Base-by-base conservation (phyloP, 2,797 vertebrate species). In the Linurgus olivaceus region DNA sequence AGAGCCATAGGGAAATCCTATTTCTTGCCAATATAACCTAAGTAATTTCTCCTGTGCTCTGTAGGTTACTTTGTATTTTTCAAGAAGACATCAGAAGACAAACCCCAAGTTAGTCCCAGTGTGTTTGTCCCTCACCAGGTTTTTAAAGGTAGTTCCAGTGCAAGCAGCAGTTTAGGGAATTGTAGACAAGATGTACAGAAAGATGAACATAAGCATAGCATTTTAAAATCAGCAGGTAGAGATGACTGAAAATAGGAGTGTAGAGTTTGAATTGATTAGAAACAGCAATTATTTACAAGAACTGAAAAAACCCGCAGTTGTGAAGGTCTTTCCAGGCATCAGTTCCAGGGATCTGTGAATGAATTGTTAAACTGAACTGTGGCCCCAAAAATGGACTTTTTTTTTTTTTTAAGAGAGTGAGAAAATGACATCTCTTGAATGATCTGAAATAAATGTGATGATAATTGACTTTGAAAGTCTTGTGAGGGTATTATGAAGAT, bases 361-460 rank as follows among this genome's bases (percentile, higher is more conserved):
- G 94, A 96, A 96, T 97, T 97, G 96, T 96, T 97, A 97, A 97
- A 97, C 57, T 86, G 48, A 94, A 92, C 84, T 33, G 7, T 96
- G 79, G 59, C 52, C 74, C 63, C 76, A 35, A 85, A 95, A 96
- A 94, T 72, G 91, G 63, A 88, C 94, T 44, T 33, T 33, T n/a
- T n/a, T 35, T 66, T 25, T 21, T n/a, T 35, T 66, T 25, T 21
- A 48, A 96, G 63, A 90, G 40, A 70, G 81, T 29, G 38, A 66
- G 57, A 94, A 92, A 93, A 94, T 94, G 67, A 71, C 87, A 95
- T 81, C 57, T 94, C 77, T 90, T 94, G 90, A 94, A 90, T 71
- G 68, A 96, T 94, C 70, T 92, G 91, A 97, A 97, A 96, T 93
- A 97, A 97, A 93, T 89, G 48, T 96, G 92, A 92, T 63, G 95